Evolutionary conservation across 2,888 invertebrate genomes (phyloP).

Genomic region (Lasioglossum marginatum): DNA sequence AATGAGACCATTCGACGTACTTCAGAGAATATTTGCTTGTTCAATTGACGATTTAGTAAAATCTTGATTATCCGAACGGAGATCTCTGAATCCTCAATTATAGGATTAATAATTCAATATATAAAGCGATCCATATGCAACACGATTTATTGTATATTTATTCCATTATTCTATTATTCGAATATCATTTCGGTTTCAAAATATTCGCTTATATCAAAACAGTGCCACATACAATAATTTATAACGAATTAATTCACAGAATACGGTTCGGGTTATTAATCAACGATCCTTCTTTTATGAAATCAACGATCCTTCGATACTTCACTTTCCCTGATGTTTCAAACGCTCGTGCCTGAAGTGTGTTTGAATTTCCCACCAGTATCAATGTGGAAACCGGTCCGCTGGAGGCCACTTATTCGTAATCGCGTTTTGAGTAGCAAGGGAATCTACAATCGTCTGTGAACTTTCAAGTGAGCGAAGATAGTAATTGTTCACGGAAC

Average conservation of each 20-base stretch:
- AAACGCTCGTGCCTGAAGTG: background rate
- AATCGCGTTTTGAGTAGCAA: background rate
- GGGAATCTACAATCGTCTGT: slow-evolving; percentile 1
- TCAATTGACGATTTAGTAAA: no score
- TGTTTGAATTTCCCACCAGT: background rate
- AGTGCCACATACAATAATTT: background rate
- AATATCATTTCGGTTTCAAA: no score
- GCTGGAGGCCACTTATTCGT: slow-evolving; percentile 18
- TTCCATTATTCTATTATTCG: no score
- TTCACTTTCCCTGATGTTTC: background rate
- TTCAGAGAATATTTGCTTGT: no score
- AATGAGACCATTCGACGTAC: no score
- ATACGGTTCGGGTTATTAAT: background rate
- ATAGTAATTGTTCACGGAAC: slow-evolving; percentile 51
- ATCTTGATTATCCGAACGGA: no score
- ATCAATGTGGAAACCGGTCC: background rate
- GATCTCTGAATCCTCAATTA: no score
- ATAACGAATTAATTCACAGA: background rate
- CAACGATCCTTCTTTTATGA: background rate
- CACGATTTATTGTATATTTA: no score
- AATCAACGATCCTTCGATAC: background rate
- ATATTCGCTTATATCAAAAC: no score
- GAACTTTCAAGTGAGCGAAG: slow-evolving; percentile 34
- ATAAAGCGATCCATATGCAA: no score
- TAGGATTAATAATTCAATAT: no score